Evolutionary conservation across 2,797 vertebrate species (phyloP).

Genomic region (Macrochelys suwanniensis): DNA sequence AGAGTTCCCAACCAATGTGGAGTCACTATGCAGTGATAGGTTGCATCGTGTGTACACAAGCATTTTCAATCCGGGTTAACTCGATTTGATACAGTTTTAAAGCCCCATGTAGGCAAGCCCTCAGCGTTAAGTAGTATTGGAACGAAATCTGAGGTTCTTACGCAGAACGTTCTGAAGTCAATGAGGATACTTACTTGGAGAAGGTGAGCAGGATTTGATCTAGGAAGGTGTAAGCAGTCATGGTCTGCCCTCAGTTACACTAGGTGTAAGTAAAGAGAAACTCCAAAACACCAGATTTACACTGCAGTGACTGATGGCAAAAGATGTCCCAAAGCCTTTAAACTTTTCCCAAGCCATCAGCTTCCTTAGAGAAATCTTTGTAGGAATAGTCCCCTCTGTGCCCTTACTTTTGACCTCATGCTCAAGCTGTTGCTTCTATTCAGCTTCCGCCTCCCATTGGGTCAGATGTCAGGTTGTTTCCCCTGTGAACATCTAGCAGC

Average conservation of each 20-base stretch:
- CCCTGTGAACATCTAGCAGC: neutral
- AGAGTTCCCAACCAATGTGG: neutral
- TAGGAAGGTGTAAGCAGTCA: conserved; percentile 30
- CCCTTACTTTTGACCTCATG: conserved; percentile 1
- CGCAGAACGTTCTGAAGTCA: conserved; percentile 28
- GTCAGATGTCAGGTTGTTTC: neutral
- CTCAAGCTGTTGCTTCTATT: conserved; percentile 11
- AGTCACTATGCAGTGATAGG: neutral
- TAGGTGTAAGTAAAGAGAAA: conserved; percentile 7
- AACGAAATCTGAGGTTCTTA: conserved; percentile 51
- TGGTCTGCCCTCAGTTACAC: conserved; percentile 16
- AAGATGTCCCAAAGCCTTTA: neutral
- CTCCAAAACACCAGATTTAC: conserved; percentile 23
- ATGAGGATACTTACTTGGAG: conserved; percentile 21
- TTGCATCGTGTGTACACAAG: neutral
- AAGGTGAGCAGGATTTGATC: conserved; percentile 52
- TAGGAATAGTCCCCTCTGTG: neutral
- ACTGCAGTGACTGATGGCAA: conserved; percentile 39
- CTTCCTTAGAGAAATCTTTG: neutral
- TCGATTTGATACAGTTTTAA: too few relatives aligned
- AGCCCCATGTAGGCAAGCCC: conserved; percentile 46
- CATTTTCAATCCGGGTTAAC: neutral
- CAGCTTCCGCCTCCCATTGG: neutral
- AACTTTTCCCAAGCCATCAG: neutral
- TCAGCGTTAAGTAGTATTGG: conserved; percentile 15